A percentile compares a stretch with the other conserved stretches of the same genome.
Conservation (phyloP, 2,888 invertebrate species). For the Athalia circularis region DNA sequence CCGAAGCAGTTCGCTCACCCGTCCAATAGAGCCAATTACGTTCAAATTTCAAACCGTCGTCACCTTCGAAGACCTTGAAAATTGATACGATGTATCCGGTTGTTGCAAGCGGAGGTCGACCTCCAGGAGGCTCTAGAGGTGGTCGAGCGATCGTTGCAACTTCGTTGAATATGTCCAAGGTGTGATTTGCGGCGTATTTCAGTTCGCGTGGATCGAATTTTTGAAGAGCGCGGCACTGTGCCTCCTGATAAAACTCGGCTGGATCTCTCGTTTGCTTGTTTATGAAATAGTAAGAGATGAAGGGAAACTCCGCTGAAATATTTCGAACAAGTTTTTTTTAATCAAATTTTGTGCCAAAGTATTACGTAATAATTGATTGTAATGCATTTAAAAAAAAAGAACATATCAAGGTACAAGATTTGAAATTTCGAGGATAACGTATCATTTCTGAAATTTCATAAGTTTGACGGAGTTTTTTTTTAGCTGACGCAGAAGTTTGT, state of each 20-base stretch:
- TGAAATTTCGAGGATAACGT: no score
- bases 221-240: constrained; percentile 87
- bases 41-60: constrained; percentile 94
- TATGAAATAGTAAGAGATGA: constrained; percentile 93
- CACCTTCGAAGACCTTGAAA: constrained; percentile 96
- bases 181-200: constrained; percentile 91
- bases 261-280: constrained; percentile 92
- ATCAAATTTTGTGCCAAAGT: neutral
- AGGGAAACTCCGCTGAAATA: constrained; percentile 89
- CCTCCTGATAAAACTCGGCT: constrained; percentile 88
- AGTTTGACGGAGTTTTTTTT: no score
- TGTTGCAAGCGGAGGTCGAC: constrained; percentile 85
- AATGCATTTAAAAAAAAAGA: no score
- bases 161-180: constrained; percentile 90
- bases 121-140: constrained; percentile 86
- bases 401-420: no score
- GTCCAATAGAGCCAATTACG: constrained; percentile 97
- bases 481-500: no score
- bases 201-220: constrained; percentile 90
- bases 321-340: constrained; percentile 37
- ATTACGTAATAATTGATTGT: no score
- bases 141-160: constrained; percentile 94
- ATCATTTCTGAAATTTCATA: no score
- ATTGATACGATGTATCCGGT: constrained; percentile 95
- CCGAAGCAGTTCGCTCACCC: no score